Evolutionary conservation across 2,113 vertebrate species (phyloP).

Genomic region (Embiotoca jacksoni): DNA sequence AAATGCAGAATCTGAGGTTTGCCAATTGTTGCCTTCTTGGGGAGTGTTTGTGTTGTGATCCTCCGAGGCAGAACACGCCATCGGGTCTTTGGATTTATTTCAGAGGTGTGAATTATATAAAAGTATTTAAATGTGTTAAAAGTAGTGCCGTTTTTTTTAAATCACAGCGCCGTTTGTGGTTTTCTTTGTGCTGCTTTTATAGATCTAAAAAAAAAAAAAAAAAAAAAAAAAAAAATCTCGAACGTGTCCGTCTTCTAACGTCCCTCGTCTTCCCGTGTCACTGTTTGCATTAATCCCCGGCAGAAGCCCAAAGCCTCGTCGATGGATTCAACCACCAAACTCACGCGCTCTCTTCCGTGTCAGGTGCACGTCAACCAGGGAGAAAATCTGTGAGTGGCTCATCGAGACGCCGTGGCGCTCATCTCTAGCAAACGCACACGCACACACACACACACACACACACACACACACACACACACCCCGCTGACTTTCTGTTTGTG

Average conservation of each 20-base stretch:
- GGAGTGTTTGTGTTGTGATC: too few species aligned
- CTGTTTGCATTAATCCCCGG: constrained; percentile 2
- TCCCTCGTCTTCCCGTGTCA: background rate
- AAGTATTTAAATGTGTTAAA: too few species aligned
- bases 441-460: background rate
- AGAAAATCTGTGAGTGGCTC: constrained; percentile 91
- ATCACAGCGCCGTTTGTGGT: too few species aligned
- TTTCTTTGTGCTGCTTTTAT: too few species aligned
- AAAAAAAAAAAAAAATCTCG: too few species aligned
- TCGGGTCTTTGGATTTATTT: too few species aligned
- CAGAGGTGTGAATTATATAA: too few species aligned
- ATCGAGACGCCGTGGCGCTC: accelerated
- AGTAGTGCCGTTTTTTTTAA: too few species aligned
- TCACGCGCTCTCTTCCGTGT: constrained; percentile 92
- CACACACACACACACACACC: background rate
- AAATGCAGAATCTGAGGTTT: too few species aligned
- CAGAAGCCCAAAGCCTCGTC: constrained; percentile 94
- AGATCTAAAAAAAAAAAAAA: too few species aligned
- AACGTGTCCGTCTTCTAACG: background rate
- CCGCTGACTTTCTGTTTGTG: accelerated
- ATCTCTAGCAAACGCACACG: background rate
- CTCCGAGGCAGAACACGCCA: too few species aligned
- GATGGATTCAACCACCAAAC: constrained; percentile 89
- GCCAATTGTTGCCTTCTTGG: too few species aligned
- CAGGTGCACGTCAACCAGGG: constrained; percentile 94